Percentiles rank a stretch among this genome's conserved stretches.
Conservation (phyloP, 1,140 invertebrate species). For the Bombus vancouverensis region DNA sequence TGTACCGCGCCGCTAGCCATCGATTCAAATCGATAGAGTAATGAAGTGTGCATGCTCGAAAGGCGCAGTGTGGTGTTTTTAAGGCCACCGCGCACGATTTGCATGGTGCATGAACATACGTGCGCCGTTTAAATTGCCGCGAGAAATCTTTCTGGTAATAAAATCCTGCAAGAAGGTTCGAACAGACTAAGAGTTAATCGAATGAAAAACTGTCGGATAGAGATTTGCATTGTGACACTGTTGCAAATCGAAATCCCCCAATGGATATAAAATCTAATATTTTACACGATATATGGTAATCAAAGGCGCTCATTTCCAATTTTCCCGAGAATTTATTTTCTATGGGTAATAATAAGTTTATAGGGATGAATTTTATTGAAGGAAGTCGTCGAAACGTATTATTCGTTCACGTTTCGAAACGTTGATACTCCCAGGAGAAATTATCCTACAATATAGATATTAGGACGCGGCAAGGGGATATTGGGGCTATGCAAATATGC, state of each 20-base stretch:
- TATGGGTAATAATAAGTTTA: not conserved
- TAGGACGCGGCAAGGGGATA: constrained; percentile 2
- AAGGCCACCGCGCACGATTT: constrained; percentile 44
- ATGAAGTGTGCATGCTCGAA: constrained; percentile 24
- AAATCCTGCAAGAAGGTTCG: not conserved
- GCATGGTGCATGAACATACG: constrained; percentile 37
- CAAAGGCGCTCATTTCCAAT: not conserved
- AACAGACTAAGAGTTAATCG: too few relatives aligned
- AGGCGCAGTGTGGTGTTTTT: constrained; percentile 31
- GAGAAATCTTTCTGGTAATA: constrained; percentile 25
- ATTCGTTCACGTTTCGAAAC: not conserved
- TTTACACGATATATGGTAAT: not conserved
- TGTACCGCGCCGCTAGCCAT: not conserved
- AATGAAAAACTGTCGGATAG: not conserved
- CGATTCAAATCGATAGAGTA: constrained; percentile 38
- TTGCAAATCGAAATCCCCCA: not conserved
- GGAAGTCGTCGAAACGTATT: not conserved
- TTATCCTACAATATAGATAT: constrained; percentile 18
- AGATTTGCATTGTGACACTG: not conserved
- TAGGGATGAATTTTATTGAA: not conserved
- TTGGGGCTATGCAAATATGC: not conserved
- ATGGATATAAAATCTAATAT: not conserved
- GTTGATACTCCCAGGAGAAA: constrained; percentile 22
- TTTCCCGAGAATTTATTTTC: not conserved
- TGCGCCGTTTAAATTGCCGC: constrained; percentile 11